Percentiles rank a stretch among this genome's conserved stretches.
Evolutionary conservation across 2,797 vertebrate genomes (phyloP).

Genomic region (Gambelia wislizenii): DNA sequence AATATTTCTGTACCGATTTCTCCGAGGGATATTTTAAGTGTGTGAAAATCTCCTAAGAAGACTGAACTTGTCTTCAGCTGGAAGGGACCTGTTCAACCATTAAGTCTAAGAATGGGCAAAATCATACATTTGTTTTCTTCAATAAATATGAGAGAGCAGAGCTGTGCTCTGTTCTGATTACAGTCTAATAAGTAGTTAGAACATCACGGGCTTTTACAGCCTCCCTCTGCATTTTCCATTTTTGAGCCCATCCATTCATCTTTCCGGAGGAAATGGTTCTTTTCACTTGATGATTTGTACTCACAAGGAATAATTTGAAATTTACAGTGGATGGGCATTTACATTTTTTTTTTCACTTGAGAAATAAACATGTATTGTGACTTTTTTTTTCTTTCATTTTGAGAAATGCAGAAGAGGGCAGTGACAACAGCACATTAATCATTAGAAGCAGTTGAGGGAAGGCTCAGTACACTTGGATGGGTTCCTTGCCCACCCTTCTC

Average conservation of each 20-base stretch:
- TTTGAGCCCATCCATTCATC: slow-evolving; percentile 56
- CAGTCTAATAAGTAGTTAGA: slow-evolving; percentile 46
- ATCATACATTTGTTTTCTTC: slow-evolving; percentile 56
- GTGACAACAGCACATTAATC: slow-evolving; percentile 60
- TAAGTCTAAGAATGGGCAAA: slow-evolving; percentile 56
- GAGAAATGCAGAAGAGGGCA: slow-evolving; percentile 65
- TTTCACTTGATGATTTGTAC: slow-evolving; percentile 53
- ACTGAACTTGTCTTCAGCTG: slow-evolving; percentile 57
- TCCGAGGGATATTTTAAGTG: no score
- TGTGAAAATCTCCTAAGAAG: no score
- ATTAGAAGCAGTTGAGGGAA: slow-evolving; percentile 59
- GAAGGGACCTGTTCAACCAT: slow-evolving; percentile 58
- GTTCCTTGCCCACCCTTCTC: neutral
- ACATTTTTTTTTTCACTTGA: slow-evolving; percentile 42
- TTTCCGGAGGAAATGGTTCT: slow-evolving; percentile 54
- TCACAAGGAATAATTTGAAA: slow-evolving; percentile 63
- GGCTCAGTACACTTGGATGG: slow-evolving; percentile 60
- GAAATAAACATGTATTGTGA: slow-evolving; percentile 63
- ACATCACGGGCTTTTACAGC: slow-evolving; percentile 20
- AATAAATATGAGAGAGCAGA: slow-evolving; percentile 60
- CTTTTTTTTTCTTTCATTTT: slow-evolving; percentile 7
- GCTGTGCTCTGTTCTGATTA: slow-evolving; percentile 58
- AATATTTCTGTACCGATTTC: no score
- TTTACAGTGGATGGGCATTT: slow-evolving; percentile 55
- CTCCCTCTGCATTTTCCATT: slow-evolving; percentile 38